These are phyloP conservation scores for Gobiocypris rarus DNA, from an alignment of 2,113 vertebrate genomes.

Conservation along the genomic window DNA sequence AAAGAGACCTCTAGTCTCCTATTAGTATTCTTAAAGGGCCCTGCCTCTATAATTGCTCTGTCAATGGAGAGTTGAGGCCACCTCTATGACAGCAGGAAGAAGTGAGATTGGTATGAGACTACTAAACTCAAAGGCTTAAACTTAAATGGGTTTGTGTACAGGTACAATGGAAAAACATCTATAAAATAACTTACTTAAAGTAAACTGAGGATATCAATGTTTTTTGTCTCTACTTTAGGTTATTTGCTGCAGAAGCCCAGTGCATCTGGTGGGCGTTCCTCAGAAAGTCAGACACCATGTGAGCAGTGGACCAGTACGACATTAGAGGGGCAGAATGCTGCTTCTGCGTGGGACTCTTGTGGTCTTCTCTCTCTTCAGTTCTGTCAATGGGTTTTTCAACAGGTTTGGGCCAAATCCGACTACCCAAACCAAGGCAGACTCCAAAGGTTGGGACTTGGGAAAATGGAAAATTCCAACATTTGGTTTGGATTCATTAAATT, in stretches of 20 bases:
- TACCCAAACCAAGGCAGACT: conserved; percentile 7
- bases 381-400: conserved; percentile 55
- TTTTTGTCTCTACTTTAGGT: conserved; percentile 65
- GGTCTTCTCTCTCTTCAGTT: conserved; percentile 59
- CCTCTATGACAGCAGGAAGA: conserved; percentile 1
- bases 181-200: background rate
- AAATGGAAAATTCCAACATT: background rate
- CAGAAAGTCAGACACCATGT: conserved; percentile 69
- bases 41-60: conserved; percentile 22
- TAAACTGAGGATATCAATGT: background rate
- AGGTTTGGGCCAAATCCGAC: conserved; percentile 13
- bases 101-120: background rate
- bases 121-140: background rate
- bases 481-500: background rate
- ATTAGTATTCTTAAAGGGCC: conserved; percentile 48
- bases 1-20: conserved; percentile 19
- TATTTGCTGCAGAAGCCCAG: conserved; percentile 48
- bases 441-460: background rate
- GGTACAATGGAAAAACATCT: background rate
- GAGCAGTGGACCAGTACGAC: conserved; percentile 52
- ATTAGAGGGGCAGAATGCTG: conserved; percentile 72
- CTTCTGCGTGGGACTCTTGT: conserved; percentile 63
- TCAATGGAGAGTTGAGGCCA: conserved; percentile 26
- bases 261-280: conserved; percentile 57
- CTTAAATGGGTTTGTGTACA: background rate